These are phyloP conservation scores for Syngnathus floridae DNA, from an alignment of 2,113 vertebrate species.

Conservation along the genomic window DNA sequence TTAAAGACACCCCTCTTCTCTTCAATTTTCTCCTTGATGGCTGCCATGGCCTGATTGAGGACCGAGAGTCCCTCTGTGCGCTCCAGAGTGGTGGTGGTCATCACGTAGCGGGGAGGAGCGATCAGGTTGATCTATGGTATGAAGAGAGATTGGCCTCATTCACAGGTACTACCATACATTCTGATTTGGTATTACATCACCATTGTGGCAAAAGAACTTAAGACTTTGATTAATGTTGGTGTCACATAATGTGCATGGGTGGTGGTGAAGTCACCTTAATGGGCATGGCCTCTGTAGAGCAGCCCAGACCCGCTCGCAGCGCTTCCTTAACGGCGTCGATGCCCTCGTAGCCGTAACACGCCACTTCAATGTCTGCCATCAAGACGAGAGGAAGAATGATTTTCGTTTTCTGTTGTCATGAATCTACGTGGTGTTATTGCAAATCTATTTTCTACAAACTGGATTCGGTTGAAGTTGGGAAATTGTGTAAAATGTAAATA, in stretches of 20 bases:
- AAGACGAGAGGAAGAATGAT: neutral
- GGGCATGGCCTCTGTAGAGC: conserved; percentile 95
- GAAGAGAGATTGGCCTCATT: neutral
- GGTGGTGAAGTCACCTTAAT: conserved; percentile 81
- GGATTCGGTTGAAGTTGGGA: too few species aligned
- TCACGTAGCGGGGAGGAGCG: conserved; percentile 95
- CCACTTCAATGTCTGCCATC: conserved; percentile 89
- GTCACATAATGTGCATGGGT: neutral
- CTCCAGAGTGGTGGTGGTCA: conserved; percentile 97
- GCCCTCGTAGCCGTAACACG: conserved; percentile 96
- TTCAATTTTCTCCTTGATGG: conserved; percentile 97
- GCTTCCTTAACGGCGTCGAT: conserved; percentile 98
- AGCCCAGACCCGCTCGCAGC: conserved; percentile 86
- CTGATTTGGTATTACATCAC: too few species aligned
- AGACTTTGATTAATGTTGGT: too few species aligned
- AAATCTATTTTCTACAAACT: neutral
- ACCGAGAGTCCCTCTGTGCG: conserved; percentile 95
- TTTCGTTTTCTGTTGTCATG: neutral
- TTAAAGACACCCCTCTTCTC: conserved; percentile 97
- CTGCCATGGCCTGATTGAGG: conserved; percentile 95
- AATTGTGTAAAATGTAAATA: too few species aligned
- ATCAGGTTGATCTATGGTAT: conserved; percentile 92
- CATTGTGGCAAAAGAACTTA: too few species aligned
- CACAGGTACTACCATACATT: too few species aligned
- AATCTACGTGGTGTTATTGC: neutral